Evolutionary conservation across 2,113 vertebrate genomes (phyloP).

Genomic region (Albula goreensis): DNA sequence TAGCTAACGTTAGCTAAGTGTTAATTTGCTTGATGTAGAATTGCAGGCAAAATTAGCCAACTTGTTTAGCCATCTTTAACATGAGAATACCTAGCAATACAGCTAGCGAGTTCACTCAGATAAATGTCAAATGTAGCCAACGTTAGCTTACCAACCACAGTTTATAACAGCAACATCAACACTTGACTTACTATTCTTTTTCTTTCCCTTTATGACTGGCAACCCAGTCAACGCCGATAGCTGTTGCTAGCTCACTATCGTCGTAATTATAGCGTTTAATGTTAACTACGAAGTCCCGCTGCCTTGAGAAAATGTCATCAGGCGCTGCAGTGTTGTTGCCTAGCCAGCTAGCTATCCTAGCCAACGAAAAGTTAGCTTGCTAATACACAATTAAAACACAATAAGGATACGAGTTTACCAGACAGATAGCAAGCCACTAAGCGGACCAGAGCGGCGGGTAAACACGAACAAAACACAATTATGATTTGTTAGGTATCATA

Average conservation of each 20-base stretch:
- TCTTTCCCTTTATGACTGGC: not conserved
- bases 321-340: not conserved
- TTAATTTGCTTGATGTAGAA: not conserved
- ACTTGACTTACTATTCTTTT: not conserved
- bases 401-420: not conserved
- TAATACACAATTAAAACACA: not conserved
- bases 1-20: not conserved
- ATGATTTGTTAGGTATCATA: not conserved
- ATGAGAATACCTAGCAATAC: not conserved
- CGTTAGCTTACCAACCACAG: not conserved
- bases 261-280: not conserved
- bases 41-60: not conserved
- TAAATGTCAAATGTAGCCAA: not conserved
- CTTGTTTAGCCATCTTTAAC: not conserved
- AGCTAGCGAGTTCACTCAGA: not conserved
- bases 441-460: not conserved
- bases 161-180: not conserved
- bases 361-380: not conserved
- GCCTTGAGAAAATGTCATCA: not conserved
- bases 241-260: not conserved
- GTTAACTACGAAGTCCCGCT: not conserved
- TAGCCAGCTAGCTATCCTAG: not conserved
- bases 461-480: not conserved
- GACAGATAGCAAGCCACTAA: not conserved
- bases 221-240: not conserved